Evolutionary conservation across 2,888 invertebrate species (phyloP), one percentile per base, ranked within the genome.

Genomic region (Ochlodes sylvanus): DNA sequence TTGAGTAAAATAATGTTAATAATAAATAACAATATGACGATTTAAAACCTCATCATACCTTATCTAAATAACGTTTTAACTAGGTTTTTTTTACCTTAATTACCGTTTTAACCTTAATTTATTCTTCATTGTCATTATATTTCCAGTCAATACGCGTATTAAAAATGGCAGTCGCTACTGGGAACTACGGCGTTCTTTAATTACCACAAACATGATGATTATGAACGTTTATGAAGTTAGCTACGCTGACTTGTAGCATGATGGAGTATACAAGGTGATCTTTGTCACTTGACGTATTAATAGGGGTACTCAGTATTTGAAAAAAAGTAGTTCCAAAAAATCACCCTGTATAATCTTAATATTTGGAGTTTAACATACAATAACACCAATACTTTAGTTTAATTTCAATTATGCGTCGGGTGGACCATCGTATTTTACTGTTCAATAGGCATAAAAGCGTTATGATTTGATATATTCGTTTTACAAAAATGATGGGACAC

Each of bases 401-500:
- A 12, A 38, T 38, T 38, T 12, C 38, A 38, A 38, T 38, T 1
- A 38, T 2, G 3, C 10, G 38, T 38, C 38, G 3, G 12, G 9
- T 12, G 3, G 12, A 9, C 38, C 38, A 12, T 12, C 10, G 38
- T 38, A 38, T 38, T 38, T 27, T 27, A 5, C n/a, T 42, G 4
- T 42, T 42, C 7, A 47, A 15, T 17, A 0, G 47, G 9, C 10
- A 6, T 41, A 44, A 64, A 27, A 32, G 41, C 32, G 21, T 32
- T 57, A 17, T 57, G 44, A 32, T 27, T 64, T 58, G 34, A 38
- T 17, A 55, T 34, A 56, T 57, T 41, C 57, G 15, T 34, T 19
- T 38, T 52, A 58, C 47, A 63, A 63, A 27, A 54, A 32, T 58
- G 58, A 38, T 41, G 60, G 69, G 63, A 52, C 54, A 34, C 44